Percentiles rank a stretch among this genome's conserved stretches.
Evolutionary conservation across 2,797 vertebrate genomes (phyloP).

Genomic region (Calcarius lapponicus): DNA sequence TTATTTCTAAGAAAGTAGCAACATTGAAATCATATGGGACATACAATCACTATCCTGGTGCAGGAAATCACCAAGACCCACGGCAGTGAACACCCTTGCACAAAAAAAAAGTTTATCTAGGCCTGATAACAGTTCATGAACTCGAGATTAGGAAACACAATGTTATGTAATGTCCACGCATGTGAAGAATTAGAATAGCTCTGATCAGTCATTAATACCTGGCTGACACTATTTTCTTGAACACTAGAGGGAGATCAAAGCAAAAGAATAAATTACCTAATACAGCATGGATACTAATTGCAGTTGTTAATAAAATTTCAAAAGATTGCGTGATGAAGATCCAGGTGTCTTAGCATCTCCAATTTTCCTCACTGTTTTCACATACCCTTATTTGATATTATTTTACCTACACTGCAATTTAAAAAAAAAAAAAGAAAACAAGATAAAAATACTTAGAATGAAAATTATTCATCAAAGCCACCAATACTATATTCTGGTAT

Average conservation of each 20-base stretch:
- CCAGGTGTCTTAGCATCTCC: background rate
- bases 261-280: slow-evolving; percentile 38
- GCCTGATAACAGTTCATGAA: background rate
- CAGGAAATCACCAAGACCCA: background rate
- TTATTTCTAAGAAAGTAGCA: background rate
- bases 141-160: background rate
- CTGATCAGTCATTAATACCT: background rate
- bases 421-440: background rate
- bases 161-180: background rate
- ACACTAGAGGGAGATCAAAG: slow-evolving; percentile 68
- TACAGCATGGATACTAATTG: background rate
- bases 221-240: background rate
- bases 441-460: background rate
- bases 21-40: background rate
- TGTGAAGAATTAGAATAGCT: background rate
- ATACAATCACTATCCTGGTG: background rate
- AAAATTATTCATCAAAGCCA: background rate
- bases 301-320: background rate
- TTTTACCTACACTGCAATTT: background rate
- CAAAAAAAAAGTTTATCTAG: background rate
- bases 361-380: background rate
- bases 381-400: background rate
- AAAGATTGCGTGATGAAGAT: background rate
- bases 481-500: background rate
- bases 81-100: background rate